Base-by-base conservation (phyloP, 2,797 vertebrate species). In the Tarsius wallacei region DNA sequence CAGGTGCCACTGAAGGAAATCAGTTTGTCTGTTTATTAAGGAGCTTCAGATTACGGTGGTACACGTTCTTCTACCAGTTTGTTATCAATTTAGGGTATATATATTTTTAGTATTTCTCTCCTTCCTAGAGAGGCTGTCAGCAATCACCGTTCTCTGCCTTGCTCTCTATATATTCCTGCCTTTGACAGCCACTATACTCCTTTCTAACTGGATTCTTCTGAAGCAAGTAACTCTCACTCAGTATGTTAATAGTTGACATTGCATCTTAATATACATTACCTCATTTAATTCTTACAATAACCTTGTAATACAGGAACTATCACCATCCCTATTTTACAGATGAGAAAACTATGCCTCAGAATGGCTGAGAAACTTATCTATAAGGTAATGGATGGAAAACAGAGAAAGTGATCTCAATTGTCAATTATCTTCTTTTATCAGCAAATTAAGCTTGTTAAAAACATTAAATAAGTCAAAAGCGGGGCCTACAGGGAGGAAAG, bases 251-350 rank as follows among this genome's bases (percentile, higher is more conserved):
- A 82, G 7, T 13, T 80, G 31, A 94, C 51, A 88, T 3, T 83
- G 63, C 70, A 89, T 68, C 66, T 87, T 93, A 90, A 81, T 63
- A 88, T 14, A 74, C 19, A 89, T 83, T 81, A 90, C 49, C 49
- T 85, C 87, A 93, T 71, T 96, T 83, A 91, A 87, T 84, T 92
- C 22, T 90, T 81, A 94, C 31, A 96, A 70, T 66, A 91, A 89
- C 12, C 31, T 80, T 71, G 33, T 47, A 89, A 87, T 82, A 82
- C 10, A 93, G n/a, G 16, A 63, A 91, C 90, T 76, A 91, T 53
- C 59, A 71, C 53, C 61, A 95, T 85, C 92, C 49, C 24, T 96
- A 73, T 66, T 94, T 96, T 57, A 71, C 7, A 88, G 8, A 94
- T 93, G 55, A 96, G 33, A 95, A 91, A 96, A 86, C 0, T 61